Conservation (phyloP, 2,888 invertebrate genomes). For the Onthophagus sagittarius region DNA sequence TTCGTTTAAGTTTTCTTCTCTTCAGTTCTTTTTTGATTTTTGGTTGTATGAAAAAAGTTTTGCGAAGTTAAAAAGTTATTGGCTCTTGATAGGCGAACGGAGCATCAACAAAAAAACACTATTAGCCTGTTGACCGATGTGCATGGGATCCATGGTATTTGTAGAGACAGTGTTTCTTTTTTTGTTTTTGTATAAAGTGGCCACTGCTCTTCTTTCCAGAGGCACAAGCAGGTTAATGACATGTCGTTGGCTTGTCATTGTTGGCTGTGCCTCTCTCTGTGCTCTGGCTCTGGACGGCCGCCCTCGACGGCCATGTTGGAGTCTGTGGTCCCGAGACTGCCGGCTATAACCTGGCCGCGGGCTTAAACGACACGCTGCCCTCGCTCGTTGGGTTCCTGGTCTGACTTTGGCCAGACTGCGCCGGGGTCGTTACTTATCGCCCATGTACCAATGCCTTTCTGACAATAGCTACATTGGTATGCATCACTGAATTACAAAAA, state of each 20-base stretch:
- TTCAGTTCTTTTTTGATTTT: constrained; percentile 22
- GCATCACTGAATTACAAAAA: constrained; percentile 31
- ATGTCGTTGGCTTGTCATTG: constrained; percentile 43
- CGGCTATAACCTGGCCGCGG: constrained; percentile 36
- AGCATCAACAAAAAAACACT: constrained; percentile 19
- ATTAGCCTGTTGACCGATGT: constrained; percentile 44
- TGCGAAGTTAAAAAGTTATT: neutral
- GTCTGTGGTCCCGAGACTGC: constrained; percentile 40
- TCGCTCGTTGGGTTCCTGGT: constrained; percentile 32
- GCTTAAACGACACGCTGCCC: constrained; percentile 33
- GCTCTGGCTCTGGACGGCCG: constrained; percentile 29
- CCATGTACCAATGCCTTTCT: constrained; percentile 28
- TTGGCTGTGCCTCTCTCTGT: constrained; percentile 46
- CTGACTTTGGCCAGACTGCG: constrained; percentile 28
- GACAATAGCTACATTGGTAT: constrained; percentile 33
- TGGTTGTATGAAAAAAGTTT: neutral
- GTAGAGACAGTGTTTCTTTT: constrained; percentile 15
- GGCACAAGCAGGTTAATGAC: constrained; percentile 49
- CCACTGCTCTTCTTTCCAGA: constrained; percentile 49
- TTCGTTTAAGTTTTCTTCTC: constrained; percentile 31
- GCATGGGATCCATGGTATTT: constrained; percentile 33
- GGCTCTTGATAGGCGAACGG: neutral
- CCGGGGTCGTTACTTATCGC: constrained; percentile 29
- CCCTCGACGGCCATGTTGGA: constrained; percentile 41
- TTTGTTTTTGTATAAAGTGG: constrained; percentile 40